Percentiles rank a stretch among this genome's conserved stretches.
phyloP scores from a whole-genome alignment of 2,797 vertebrate genomes.

The Acrossocheilus fasciatus region DNA sequence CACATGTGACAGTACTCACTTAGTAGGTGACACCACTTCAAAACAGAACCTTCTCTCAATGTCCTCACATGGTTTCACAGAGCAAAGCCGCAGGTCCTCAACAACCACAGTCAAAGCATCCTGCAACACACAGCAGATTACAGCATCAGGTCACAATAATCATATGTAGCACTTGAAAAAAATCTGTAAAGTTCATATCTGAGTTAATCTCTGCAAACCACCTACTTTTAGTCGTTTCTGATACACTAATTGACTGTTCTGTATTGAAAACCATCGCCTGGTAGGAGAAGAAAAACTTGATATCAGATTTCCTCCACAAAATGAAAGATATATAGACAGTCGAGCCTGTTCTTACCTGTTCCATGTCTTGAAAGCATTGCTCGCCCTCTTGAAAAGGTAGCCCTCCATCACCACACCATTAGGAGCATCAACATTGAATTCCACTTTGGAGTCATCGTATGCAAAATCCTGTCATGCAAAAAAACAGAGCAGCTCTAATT shows the following conservation, averaged over 20 bases:
- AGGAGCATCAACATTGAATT: conserved; percentile 93
- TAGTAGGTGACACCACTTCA: conserved; percentile 96
- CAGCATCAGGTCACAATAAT: neutral
- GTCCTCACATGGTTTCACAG: conserved; percentile 95
- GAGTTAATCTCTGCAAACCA: neutral
- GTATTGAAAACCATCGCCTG: conserved; percentile 98
- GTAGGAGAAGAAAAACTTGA: conserved; percentile 12
- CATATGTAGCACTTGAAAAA: neutral
- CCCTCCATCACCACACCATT: conserved; percentile 98
- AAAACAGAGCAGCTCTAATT: neutral
- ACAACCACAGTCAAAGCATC: conserved; percentile 95
- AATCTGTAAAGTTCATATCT: neutral
- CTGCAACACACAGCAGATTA: conserved; percentile 70
- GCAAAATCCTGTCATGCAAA: conserved; percentile 88
- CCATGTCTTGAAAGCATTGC: conserved; percentile 99
- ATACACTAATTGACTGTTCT: conserved; percentile 97
- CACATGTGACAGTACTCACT: conserved; percentile 81
- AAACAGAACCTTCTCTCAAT: conserved; percentile 98
- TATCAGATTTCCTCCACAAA: conserved; percentile 16
- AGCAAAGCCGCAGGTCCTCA: conserved; percentile 93
- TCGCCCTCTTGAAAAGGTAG: conserved; percentile 97
- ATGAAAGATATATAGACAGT: neutral
- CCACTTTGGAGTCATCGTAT: conserved; percentile 92
- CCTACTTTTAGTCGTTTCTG: conserved; percentile 96
- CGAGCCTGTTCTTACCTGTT: conserved; percentile 82